These are phyloP conservation scores for Aspidiotus destructor DNA, from an alignment of 2,888 invertebrate genomes.

Conservation along the genomic window DNA sequence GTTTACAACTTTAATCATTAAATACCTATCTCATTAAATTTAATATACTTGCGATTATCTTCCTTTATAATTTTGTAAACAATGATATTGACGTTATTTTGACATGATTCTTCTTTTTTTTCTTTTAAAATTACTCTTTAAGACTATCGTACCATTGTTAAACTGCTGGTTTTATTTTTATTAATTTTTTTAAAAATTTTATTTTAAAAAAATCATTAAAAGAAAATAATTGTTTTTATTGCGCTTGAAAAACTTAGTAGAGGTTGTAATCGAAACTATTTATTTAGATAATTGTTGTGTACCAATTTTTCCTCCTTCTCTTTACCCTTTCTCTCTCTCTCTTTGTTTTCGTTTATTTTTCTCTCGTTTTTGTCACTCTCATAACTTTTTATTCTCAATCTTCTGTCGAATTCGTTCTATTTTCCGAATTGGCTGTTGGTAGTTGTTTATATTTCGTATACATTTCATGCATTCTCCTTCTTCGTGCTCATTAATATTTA, in stretches of 20 bases:
- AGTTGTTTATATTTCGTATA: too few species aligned
- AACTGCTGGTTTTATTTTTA: slow-evolving; percentile 24
- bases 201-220: background rate
- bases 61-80: background rate
- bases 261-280: slow-evolving; percentile 15
- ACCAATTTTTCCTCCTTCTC: slow-evolving; percentile 12
- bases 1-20: slow-evolving; percentile 11
- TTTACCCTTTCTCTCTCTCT: slow-evolving; percentile 9
- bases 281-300: slow-evolving; percentile 19
- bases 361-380: background rate
- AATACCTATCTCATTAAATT: slow-evolving; percentile 20
- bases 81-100: slow-evolving; percentile 16
- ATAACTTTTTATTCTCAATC: too few species aligned
- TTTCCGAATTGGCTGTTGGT: too few species aligned
- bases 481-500: too few species aligned
- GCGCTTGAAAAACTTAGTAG: slow-evolving; percentile 9
- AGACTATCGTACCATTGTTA: slow-evolving; percentile 31
- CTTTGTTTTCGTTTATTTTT: background rate
- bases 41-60: slow-evolving; percentile 21
- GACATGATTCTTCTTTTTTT: slow-evolving; percentile 13
- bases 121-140: slow-evolving; percentile 20
- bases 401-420: too few species aligned
- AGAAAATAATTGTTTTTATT: slow-evolving; percentile 16
- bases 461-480: too few species aligned
- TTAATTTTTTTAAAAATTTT: slow-evolving; percentile 3